Evolutionary conservation across 2,113 vertebrate species (phyloP).

Genomic region (Typhlomys cinereus): DNA sequence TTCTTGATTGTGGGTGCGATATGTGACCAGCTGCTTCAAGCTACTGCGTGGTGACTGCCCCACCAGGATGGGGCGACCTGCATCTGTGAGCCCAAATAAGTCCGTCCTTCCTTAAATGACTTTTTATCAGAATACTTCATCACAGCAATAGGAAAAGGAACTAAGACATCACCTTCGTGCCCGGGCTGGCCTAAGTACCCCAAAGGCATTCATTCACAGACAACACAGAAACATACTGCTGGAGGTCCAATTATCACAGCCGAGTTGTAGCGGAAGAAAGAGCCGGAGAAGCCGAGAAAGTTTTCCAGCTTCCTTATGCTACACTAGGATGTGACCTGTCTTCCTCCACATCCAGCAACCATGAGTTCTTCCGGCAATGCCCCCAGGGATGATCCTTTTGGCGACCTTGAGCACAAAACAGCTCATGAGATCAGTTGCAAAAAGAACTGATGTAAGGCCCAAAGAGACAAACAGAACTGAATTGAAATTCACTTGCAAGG

Average conservation of each 20-base stretch:
- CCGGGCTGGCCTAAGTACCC: background rate
- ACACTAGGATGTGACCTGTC: background rate
- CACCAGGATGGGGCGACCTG: no score
- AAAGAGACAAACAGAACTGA: background rate
- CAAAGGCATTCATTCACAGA: background rate
- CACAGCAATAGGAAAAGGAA: no score
- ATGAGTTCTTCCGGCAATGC: background rate
- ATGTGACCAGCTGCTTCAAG: no score
- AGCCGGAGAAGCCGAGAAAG: background rate
- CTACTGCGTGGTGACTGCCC: no score
- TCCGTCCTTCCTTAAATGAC: no score
- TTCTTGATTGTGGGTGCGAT: no score
- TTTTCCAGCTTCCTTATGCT: rapidly evolving
- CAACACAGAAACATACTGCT: background rate
- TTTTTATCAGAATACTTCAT: no score
- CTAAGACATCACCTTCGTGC: no score
- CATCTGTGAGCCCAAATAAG: no score
- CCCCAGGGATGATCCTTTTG: background rate
- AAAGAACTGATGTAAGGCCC: background rate
- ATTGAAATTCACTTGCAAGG: background rate
- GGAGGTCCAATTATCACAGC: background rate
- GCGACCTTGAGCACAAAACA: background rate
- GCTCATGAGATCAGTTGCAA: background rate
- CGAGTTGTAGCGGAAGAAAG: background rate
- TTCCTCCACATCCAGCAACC: background rate